These are phyloP conservation scores for Bombus waltoni DNA, from an alignment of 1,140 invertebrate species.

Conservation along the genomic window DNA sequence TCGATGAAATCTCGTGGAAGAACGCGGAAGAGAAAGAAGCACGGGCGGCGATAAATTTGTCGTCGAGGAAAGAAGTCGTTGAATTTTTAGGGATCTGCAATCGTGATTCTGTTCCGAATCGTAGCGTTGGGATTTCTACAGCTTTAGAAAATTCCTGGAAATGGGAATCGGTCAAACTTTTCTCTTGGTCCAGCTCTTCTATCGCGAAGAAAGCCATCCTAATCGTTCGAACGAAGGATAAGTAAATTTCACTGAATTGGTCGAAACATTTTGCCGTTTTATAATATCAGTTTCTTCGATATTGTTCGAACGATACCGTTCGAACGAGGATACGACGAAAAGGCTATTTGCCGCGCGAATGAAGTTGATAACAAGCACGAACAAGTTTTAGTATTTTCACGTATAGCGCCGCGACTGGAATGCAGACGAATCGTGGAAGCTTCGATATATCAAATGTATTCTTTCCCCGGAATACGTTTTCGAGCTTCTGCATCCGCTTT, in stretches of 20 bases:
- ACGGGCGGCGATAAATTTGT: neutral
- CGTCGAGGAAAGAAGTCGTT: neutral
- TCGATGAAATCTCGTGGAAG: neutral
- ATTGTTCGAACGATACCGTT: neutral
- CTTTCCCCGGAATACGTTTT: constrained; percentile 50
- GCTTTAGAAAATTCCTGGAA: too few relatives aligned
- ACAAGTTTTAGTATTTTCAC: constrained; percentile 47
- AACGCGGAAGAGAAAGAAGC: neutral
- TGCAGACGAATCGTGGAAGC: constrained; percentile 50
- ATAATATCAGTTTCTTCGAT: too few relatives aligned
- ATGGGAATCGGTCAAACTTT: neutral
- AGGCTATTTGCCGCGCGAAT: neutral
- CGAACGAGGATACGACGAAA: neutral
- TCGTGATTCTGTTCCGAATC: neutral
- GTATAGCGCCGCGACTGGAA: constrained; percentile 30
- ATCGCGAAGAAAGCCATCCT: neutral
- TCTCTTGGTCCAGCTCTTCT: neutral
- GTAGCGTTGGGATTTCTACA: neutral
- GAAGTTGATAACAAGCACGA: constrained; percentile 44
- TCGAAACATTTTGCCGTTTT: neutral
- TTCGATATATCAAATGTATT: constrained; percentile 64
- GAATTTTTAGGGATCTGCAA: neutral
- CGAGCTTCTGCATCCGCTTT: constrained; percentile 55
- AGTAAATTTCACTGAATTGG: neutral
- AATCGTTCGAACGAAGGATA: neutral